These are phyloP conservation scores for Anthopleura sola DNA, from an alignment of 64 coral and sea anemone genomes.

Conservation along the genomic window DNA sequence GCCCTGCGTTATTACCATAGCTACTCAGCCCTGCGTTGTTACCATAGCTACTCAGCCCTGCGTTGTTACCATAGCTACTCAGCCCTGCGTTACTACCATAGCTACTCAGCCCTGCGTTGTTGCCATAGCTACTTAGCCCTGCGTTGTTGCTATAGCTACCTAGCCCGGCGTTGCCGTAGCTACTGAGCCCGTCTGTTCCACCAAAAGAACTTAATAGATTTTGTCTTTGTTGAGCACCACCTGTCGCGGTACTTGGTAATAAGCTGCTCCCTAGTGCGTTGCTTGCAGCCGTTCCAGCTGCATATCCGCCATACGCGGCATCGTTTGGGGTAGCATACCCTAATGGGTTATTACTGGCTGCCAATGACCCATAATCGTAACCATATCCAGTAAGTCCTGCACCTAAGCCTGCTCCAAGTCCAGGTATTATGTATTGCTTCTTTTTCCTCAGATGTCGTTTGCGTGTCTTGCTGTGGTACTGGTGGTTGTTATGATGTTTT, in stretches of 20 bases:
- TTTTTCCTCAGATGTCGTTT: constrained; percentile 28
- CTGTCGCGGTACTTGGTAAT: neutral
- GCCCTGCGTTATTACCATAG: neutral
- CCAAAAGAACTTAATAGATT: neutral
- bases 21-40: neutral
- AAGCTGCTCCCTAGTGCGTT: neutral
- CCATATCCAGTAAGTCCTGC: neutral
- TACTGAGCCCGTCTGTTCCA: neutral
- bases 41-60: neutral
- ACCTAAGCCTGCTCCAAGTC: constrained; percentile 7
- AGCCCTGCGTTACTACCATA: neutral
- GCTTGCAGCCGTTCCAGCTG: neutral
- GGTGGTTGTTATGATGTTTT: neutral
- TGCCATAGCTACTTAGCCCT: neutral
- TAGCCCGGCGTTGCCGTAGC: neutral
- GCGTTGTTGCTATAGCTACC: neutral
- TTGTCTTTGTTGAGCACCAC: neutral
- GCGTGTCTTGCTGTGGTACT: constrained; percentile 16
- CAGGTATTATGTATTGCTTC: constrained; percentile 10
- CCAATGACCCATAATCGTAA: neutral
- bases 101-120: neutral
- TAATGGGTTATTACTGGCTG: neutral
- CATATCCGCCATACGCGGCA: neutral
- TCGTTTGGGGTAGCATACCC: neutral
- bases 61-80: neutral